Base-by-base conservation (phyloP, 2,888 invertebrate species). In the Agapostemon virescens region DNA sequence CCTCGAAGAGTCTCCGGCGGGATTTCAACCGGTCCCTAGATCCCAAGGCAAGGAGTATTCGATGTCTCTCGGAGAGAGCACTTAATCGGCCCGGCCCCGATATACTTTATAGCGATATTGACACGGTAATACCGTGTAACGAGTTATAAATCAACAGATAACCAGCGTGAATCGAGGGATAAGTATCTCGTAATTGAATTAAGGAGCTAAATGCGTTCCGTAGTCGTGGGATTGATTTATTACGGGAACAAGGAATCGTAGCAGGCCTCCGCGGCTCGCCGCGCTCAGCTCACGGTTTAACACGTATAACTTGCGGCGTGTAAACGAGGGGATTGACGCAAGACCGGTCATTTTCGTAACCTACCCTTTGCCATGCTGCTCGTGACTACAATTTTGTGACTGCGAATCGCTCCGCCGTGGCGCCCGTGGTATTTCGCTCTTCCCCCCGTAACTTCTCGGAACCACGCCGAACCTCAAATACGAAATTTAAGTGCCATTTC, bases 261-360 rank as follows among this genome's bases (percentile, higher is more conserved):
- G 77, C 77, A 40, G 70, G 30, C 69, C 61, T 36, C 26, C 33
- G 26, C 33, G 40, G 40, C 67, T 36, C 42, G 11, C 64, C 75
- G 61, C 71, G 74, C n/a, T 11, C 36, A 67, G 79, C 77, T 82
- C 70, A 79, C 68, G 77, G 73, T 77, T 81, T 76, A 77, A 75
- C 83, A 36, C 74, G 74, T 84, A 77, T 81, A 85, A 85, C 85
- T 83, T 52, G 76, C 74, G 77, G 75, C 82, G 77, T 85, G 81
- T 80, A 85, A 77, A 84, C 80, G 80, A 77, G 69, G 49, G 72
- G 71, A 78, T 82, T 80, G 82, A 80, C 76, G 84, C 80, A 73
- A 81, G 71, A 84, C 81, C 85, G 81, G 85, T 82, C 79, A 85
- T 85, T 85, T 85, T 84, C 84, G 84, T 82, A 82, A 84, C 77